Evolutionary conservation across 1,140 invertebrate genomes (phyloP).

Genomic region (Macrobrachium nipponense): DNA sequence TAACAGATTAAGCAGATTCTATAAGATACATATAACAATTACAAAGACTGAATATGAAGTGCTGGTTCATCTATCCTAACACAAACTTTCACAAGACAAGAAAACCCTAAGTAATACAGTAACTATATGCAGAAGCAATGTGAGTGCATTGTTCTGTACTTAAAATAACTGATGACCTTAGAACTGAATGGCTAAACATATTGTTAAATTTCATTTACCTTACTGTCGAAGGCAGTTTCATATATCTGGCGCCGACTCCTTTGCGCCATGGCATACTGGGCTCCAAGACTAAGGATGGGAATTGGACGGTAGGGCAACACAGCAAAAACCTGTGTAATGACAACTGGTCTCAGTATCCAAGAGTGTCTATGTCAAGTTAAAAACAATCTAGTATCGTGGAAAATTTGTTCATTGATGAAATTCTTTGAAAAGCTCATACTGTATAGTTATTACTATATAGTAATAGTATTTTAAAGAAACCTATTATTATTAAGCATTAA

Average conservation of each 20-base stretch:
- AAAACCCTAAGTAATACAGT: no score
- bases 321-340: slow-evolving; percentile 37
- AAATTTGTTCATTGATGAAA: not conserved
- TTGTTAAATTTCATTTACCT: slow-evolving; percentile 74
- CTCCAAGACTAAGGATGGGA: slow-evolving; percentile 52
- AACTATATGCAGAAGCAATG: no score
- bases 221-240: slow-evolving; percentile 90
- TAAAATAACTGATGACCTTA: not conserved
- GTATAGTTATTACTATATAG: no score
- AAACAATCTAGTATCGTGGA: not conserved
- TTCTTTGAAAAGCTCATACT: not conserved
- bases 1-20: no score
- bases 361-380: not conserved
- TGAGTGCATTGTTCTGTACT: no score
- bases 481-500: no score
- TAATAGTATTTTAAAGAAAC: no score
- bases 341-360: not conserved
- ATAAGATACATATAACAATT: no score
- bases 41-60: no score
- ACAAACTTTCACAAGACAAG: no score
- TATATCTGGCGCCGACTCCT: slow-evolving; percentile 79
- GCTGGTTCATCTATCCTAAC: no score
- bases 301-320: slow-evolving; percentile 58
- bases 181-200: not conserved
- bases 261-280: slow-evolving; percentile 70